Evolutionary conservation across 2,797 vertebrate species (phyloP).

Genomic region (Percopsis omiscomaycus): DNA sequence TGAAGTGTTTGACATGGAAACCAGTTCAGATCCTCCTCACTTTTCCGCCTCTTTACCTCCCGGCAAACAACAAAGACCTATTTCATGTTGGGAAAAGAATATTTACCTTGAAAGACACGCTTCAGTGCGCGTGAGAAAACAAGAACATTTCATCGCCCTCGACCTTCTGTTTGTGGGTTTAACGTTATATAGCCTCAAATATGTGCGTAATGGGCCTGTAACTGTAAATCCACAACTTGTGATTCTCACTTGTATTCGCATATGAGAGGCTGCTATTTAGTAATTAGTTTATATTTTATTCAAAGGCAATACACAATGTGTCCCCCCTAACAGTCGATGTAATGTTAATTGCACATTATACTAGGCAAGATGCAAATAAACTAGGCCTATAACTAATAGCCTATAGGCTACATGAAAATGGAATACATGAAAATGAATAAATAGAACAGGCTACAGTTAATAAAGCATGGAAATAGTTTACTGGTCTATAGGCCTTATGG

Average conservation of each 20-base stretch:
- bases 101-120: slow-evolving; percentile 78
- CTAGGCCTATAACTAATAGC: too few relatives aligned
- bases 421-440: too few relatives aligned
- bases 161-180: slow-evolving; percentile 57
- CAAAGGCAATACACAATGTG: not conserved
- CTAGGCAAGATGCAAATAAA: too few relatives aligned
- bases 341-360: too few relatives aligned
- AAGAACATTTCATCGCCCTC: slow-evolving; percentile 65
- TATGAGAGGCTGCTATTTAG: not conserved
- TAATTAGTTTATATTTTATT: not conserved
- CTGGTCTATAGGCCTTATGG: too few relatives aligned
- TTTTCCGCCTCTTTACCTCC: slow-evolving; percentile 93
- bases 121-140: slow-evolving; percentile 74
- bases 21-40: slow-evolving; percentile 83
- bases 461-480: too few relatives aligned
- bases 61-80: slow-evolving; percentile 84
- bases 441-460: too few relatives aligned
- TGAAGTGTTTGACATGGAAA: slow-evolving; percentile 86
- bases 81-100: slow-evolving; percentile 71
- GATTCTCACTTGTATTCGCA: slow-evolving; percentile 16
- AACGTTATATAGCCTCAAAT: slow-evolving; percentile 65
- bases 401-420: too few relatives aligned
- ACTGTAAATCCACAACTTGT: slow-evolving; percentile 50
- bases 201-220: slow-evolving; percentile 61
- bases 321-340: too few relatives aligned